phyloP scores from a whole-genome alignment of 1,140 invertebrate genomes.

The Marisa cornuarietis region DNA sequence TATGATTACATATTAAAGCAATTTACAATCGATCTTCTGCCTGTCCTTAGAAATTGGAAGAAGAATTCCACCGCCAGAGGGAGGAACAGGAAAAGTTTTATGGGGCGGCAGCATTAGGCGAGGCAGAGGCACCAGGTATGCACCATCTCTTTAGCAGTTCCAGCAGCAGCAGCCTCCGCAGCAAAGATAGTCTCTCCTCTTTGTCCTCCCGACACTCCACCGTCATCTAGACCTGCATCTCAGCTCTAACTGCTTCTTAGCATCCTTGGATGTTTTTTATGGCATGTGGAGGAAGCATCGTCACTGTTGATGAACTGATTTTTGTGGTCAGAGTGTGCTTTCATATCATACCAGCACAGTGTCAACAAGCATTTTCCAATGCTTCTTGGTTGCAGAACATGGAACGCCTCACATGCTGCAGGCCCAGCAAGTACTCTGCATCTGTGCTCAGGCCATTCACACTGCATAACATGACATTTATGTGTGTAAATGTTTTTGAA shows the following conservation, averaged over 20 bases:
- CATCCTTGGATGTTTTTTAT: neutral
- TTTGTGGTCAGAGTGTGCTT: too few relatives aligned
- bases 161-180: slow-evolving; percentile 27
- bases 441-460: too few relatives aligned
- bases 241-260: neutral
- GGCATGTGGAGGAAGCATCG: too few relatives aligned
- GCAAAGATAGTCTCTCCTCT: slow-evolving; percentile 37
- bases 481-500: too few relatives aligned
- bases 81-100: slow-evolving; percentile 86
- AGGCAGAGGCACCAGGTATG: slow-evolving; percentile 27
- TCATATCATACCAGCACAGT: too few relatives aligned
- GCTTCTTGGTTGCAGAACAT: too few relatives aligned
- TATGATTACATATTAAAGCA: neutral
- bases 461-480: too few relatives aligned
- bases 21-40: neutral
- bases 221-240: slow-evolving; percentile 33
- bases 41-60: slow-evolving; percentile 80
- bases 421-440: too few relatives aligned
- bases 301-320: too few relatives aligned
- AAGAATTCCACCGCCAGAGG: slow-evolving; percentile 82
- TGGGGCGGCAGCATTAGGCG: slow-evolving; percentile 56
- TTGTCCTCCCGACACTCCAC: slow-evolving; percentile 50
- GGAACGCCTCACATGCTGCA: too few relatives aligned
- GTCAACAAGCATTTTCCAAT: too few relatives aligned
- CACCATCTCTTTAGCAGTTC: slow-evolving; percentile 15